Evolutionary conservation across 2,888 invertebrate species (phyloP).

Genomic region (Lypha dubia): DNA sequence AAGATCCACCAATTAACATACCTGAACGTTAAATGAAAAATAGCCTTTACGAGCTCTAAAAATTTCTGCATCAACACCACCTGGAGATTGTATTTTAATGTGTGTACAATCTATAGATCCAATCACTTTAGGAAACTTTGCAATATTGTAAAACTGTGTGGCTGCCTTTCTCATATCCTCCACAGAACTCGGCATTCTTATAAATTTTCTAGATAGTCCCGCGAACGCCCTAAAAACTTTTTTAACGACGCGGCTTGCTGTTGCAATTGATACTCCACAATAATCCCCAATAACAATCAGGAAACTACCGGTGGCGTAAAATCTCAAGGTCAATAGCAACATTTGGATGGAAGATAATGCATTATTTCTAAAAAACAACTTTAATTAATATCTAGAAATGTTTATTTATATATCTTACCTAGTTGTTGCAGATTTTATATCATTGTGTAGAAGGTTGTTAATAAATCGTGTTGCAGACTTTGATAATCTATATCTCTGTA

Average conservation of each 20-base stretch:
- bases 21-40: too few relatives aligned
- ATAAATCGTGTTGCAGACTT: neutral
- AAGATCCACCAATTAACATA: too few relatives aligned
- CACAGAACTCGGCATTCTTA: neutral
- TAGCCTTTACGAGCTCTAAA: too few relatives aligned
- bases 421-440: constrained; percentile 2
- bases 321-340: too few relatives aligned
- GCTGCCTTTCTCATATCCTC: neutral
- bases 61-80: too few relatives aligned
- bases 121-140: constrained; percentile 7
- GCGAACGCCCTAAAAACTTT: neutral
- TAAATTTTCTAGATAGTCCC: neutral
- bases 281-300: neutral
- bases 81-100: too few relatives aligned
- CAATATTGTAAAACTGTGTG: constrained; percentile 34
- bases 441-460: neutral
- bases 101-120: neutral
- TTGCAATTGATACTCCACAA: constrained; percentile 3
- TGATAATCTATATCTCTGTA: constrained; percentile 1
- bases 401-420: constrained; percentile 7
- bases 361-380: too few relatives aligned
- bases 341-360: neutral
- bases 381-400: too few relatives aligned
- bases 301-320: too few relatives aligned
- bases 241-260: neutral